Percentiles rank a stretch among this genome's conserved stretches.
Evolutionary conservation across 2,113 vertebrate genomes (phyloP).

Genomic region (Daphoenositta chrysoptera): DNA sequence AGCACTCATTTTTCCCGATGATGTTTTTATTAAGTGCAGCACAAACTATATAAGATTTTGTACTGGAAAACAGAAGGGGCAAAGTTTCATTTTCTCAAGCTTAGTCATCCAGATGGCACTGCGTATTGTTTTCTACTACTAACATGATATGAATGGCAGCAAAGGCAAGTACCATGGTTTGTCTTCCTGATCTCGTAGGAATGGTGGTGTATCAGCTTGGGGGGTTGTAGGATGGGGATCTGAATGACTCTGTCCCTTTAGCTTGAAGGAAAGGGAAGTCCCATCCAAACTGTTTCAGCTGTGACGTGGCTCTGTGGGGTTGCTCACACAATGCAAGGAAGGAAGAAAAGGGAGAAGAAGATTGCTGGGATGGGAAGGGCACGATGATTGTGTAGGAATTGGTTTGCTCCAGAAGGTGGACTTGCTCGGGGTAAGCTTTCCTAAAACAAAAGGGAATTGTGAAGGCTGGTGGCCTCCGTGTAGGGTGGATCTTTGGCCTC

Average conservation of each 20-base stretch:
- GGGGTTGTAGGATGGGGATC: not conserved
- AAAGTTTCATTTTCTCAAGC: not conserved
- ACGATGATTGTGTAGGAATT: not conserved
- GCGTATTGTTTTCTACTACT: not conserved
- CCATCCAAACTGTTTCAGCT: constrained; percentile 6
- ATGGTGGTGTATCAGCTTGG: not conserved
- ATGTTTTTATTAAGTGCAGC: not conserved
- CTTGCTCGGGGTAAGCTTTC: not conserved
- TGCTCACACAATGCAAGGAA: constrained; percentile 39
- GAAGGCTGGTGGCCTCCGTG: not conserved
- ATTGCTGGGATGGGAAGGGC: not conserved
- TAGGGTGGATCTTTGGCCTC: not conserved
- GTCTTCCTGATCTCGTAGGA: not conserved
- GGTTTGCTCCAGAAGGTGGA: not conserved
- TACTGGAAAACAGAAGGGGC: not conserved
- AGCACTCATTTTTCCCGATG: not conserved
- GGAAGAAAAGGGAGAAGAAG: constrained; percentile 6
- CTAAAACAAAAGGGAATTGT: not conserved
- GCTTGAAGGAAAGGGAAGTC: constrained; percentile 15
- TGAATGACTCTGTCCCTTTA: not conserved
- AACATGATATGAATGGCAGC: not conserved
- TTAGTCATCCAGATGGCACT: not conserved
- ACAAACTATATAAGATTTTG: not conserved
- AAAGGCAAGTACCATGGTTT: not conserved
- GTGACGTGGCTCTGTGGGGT: not conserved